A percentile compares a stretch with the other conserved stretches of the same genome.
Evolutionary conservation across 2,113 vertebrate species (phyloP).

Genomic region (Sakesphorus luctuosus): DNA sequence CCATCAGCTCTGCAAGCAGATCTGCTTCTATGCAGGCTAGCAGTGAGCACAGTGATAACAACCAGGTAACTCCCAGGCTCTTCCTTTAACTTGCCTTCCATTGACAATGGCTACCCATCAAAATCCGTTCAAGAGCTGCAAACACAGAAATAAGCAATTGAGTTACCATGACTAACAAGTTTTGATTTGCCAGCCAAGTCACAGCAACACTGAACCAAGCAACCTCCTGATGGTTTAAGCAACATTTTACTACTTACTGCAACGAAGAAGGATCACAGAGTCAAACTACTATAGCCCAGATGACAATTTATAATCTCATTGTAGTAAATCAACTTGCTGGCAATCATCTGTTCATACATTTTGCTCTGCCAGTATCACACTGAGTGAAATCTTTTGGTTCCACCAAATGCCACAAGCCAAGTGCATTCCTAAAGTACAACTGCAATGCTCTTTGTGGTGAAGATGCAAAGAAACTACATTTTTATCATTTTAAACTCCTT

Average conservation of each 20-base stretch:
- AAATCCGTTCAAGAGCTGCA: neutral
- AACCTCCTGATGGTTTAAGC: neutral
- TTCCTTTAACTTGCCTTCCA: neutral
- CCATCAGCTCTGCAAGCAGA: neutral
- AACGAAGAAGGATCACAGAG: neutral
- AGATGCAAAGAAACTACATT: neutral
- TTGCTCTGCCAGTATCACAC: constrained; percentile 13
- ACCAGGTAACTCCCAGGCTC: neutral
- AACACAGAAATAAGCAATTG: neutral
- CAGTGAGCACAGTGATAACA: neutral
- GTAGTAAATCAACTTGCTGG: constrained; percentile 31
- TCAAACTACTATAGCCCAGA: constrained; percentile 10
- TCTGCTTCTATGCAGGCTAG: neutral
- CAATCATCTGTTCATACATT: neutral
- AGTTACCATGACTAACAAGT: constrained; percentile 15
- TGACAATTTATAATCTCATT: neutral
- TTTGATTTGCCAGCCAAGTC: neutral
- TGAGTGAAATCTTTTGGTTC: constrained; percentile 26
- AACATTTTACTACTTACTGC: neutral
- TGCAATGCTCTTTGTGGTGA: neutral
- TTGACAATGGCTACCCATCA: neutral
- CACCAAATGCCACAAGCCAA: constrained; percentile 20
- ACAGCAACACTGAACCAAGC: neutral
- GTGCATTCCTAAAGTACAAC: neutral
- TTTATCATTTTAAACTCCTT: neutral